Evolutionary conservation across 2,113 vertebrate genomes (phyloP).

Genomic region (Tetrao urogallus): DNA sequence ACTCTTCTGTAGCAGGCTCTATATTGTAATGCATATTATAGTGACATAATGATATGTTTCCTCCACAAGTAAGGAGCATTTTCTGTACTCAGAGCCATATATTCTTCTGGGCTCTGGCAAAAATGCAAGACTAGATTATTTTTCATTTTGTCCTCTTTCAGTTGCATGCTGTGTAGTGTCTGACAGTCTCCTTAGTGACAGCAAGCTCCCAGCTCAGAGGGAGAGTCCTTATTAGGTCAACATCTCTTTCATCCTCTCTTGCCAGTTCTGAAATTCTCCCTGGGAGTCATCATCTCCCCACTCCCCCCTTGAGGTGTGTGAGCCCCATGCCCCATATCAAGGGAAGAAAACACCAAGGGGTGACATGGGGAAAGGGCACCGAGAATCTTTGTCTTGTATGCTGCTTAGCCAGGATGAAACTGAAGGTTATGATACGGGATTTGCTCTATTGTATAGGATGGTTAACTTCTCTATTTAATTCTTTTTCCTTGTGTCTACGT

Average conservation of each 20-base stretch:
- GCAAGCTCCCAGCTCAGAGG: neutral
- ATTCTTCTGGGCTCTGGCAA: neutral
- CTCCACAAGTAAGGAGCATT: neutral
- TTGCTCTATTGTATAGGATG: neutral
- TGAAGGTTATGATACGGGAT: neutral
- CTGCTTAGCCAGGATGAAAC: neutral
- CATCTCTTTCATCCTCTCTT: neutral
- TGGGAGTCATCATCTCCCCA: neutral
- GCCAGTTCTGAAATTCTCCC: neutral
- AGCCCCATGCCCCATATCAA: neutral
- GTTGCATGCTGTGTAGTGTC: neutral
- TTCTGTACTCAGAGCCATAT: neutral
- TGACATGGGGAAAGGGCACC: neutral
- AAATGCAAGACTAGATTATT: neutral
- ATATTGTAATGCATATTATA: neutral
- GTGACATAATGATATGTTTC: neutral
- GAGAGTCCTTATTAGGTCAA: conserved; percentile 27
- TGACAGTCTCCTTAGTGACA: neutral
- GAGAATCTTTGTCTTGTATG: neutral
- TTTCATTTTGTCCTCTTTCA: neutral
- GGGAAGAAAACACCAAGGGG: neutral
- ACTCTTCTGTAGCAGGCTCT: neutral
- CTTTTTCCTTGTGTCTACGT: neutral
- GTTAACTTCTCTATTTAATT: neutral
- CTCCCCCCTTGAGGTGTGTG: neutral